Conservation (phyloP, 2,113 vertebrate genomes). For the Rhinolophus sinicus region DNA sequence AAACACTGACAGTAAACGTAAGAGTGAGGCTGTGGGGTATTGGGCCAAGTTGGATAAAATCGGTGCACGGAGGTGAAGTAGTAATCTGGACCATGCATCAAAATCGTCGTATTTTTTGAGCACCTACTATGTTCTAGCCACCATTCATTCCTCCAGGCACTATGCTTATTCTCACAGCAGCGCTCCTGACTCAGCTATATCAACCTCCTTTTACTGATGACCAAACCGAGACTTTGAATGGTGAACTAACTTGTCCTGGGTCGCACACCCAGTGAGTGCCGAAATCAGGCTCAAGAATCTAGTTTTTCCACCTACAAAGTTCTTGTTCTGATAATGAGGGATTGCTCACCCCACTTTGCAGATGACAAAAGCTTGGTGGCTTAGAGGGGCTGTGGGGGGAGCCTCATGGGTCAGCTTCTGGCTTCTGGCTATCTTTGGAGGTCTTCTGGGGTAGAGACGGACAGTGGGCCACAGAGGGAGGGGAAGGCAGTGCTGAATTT, state of each 20-base stretch:
- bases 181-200: background rate
- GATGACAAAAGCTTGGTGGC: background rate
- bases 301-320: background rate
- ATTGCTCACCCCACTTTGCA: background rate
- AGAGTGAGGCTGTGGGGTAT: background rate
- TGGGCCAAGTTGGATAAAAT: background rate
- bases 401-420: background rate
- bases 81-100: background rate
- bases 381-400: background rate
- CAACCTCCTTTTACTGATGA: background rate
- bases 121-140: background rate
- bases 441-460: background rate
- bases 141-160: background rate
- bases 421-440: background rate
- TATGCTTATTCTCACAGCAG: background rate
- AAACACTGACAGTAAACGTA: background rate
- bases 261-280: background rate
- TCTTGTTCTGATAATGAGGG: background rate
- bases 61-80: background rate
- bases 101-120: background rate
- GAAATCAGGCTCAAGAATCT: background rate
- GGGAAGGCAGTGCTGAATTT: slow-evolving; percentile 42
- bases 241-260: background rate
- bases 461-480: background rate
- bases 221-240: background rate